A percentile compares a stretch with the other conserved stretches of the same genome.
Evolutionary conservation across 2,888 invertebrate species (phyloP).

Genomic region (Archips crataeganus): DNA sequence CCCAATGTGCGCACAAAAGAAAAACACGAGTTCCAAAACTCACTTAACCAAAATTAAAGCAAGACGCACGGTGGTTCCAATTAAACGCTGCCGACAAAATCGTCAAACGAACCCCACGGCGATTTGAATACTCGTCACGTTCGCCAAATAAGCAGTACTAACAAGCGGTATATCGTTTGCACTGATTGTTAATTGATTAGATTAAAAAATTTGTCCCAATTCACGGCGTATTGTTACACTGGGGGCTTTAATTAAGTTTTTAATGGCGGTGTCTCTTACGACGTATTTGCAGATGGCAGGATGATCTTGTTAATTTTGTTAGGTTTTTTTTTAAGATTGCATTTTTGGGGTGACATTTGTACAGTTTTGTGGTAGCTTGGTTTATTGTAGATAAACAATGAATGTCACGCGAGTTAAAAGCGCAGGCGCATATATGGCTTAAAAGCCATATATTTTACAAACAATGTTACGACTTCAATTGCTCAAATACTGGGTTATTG

Average conservation of each 20-base stretch:
- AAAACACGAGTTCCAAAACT: slow-evolving; percentile 20
- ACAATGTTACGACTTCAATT: too few relatives aligned
- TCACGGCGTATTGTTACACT: slow-evolving; percentile 75
- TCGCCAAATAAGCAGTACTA: slow-evolving; percentile 82
- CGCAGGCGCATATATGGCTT: too few relatives aligned
- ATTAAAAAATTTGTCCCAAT: slow-evolving; percentile 84
- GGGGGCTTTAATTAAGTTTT: slow-evolving; percentile 76
- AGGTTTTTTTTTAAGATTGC: slow-evolving; percentile 11
- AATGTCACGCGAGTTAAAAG: too few relatives aligned
- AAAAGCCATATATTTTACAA: too few relatives aligned
- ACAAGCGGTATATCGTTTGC: slow-evolving; percentile 85
- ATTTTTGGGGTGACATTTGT: background rate
- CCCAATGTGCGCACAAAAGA: background rate
- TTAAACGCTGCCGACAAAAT: slow-evolving; percentile 75
- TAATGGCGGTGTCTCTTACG: slow-evolving; percentile 80
- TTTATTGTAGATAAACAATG: too few relatives aligned
- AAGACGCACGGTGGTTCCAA: slow-evolving; percentile 67
- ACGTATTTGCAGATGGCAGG: slow-evolving; percentile 69
- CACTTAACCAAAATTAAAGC: slow-evolving; percentile 36
- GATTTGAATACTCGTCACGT: slow-evolving; percentile 84
- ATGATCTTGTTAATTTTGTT: slow-evolving; percentile 52
- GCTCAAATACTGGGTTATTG: too few relatives aligned
- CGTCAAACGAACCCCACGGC: slow-evolving; percentile 75
- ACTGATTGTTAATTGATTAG: slow-evolving; percentile 87
- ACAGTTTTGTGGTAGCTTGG: background rate